Base-by-base conservation (phyloP, 2,113 vertebrate species). In the Gobio gobio region DNA sequence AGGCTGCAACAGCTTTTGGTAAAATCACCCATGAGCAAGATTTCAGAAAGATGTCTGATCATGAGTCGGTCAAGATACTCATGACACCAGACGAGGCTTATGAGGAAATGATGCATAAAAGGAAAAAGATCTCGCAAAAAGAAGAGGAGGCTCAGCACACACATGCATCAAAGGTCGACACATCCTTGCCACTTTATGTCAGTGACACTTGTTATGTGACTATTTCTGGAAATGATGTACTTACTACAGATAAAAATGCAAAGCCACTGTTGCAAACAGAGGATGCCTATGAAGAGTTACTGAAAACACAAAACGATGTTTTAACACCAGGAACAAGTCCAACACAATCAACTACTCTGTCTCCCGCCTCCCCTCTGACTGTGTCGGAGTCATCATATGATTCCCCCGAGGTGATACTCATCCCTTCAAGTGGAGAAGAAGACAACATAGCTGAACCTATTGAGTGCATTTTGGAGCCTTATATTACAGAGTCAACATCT, bases 21-120 rank as follows among this genome's bases (percentile, higher is more conserved):
- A 93, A n/a, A 84, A 81, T 94, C 83, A 79, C 86, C 78, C 89
- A 89, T 84, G 92, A 93, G 82, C 95, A 96, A 40, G 94, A 95
- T 26, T 10, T 88, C 2, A 92, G 89, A 85, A 90, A 82, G 86
- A 93, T 94, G 43, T 93, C 93, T 86, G 68, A 91, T 20, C 92
- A 93, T 72, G 94, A 93, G 92, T 90, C 90, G 86, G 88, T 89
- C 90, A 95, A 95, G 92, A 97, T 95, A 91, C 33, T 95, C 47
- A 94, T 94, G 90, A 93, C 95, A 86, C 92, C 94, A 78, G 96
- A 97, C 4, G 95, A 97, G 73, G 94, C 96, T 86, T 98, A 95
- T 95, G 96, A 96, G 78, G 96, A 97, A 77, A 90, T 96, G 90
- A 93, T 95, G 93, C 94, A 95, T 78, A 97, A 96, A 93, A 94